phyloP scores from a whole-genome alignment of 2,888 invertebrate genomes.

The Drosophila borealis region DNA sequence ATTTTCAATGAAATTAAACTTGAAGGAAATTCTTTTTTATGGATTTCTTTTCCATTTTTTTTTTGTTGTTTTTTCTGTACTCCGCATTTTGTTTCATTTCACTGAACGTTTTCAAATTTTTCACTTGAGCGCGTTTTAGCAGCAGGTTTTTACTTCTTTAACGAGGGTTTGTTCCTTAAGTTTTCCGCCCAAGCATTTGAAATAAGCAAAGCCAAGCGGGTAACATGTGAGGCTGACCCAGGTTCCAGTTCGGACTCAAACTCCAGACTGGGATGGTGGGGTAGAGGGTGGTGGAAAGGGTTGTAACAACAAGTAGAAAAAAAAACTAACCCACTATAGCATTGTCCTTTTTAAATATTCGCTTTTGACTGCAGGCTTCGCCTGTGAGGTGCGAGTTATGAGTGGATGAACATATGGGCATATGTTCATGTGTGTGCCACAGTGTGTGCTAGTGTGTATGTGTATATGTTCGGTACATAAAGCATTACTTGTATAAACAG shows the following conservation, averaged over 20 bases:
- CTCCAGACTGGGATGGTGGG: conserved; percentile 1
- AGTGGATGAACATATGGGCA: conserved; percentile 4
- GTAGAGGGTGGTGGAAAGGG: neutral
- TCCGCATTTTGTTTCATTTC: conserved; percentile 61
- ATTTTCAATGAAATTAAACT: conserved; percentile 6
- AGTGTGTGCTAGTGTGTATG: conserved; percentile 2
- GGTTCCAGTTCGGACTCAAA: conserved; percentile 13
- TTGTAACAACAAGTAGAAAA: conserved; percentile 11
- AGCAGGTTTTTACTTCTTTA: conserved; percentile 59
- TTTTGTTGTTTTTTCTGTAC: conserved; percentile 15
- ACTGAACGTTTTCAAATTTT: conserved; percentile 72
- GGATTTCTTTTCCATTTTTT: neutral
- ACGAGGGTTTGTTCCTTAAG: conserved; percentile 30
- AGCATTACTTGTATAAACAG: conserved; percentile 44
- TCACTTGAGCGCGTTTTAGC: conserved; percentile 60
- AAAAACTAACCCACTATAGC: neutral
- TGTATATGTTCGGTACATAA: conserved; percentile 22
- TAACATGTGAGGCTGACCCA: conserved; percentile 40
- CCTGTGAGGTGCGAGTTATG: conserved; percentile 33
- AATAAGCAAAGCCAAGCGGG: conserved; percentile 57
- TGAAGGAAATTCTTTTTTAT: too few relatives aligned
- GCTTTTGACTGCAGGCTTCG: conserved; percentile 30
- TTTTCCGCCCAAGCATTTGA: conserved; percentile 54
- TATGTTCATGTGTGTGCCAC: conserved; percentile 1
- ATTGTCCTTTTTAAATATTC: conserved; percentile 52